Evolutionary conservation across 2,797 vertebrate genomes (phyloP), one percentile per base, ranked within the genome.

Genomic region (Betta splendens): DNA sequence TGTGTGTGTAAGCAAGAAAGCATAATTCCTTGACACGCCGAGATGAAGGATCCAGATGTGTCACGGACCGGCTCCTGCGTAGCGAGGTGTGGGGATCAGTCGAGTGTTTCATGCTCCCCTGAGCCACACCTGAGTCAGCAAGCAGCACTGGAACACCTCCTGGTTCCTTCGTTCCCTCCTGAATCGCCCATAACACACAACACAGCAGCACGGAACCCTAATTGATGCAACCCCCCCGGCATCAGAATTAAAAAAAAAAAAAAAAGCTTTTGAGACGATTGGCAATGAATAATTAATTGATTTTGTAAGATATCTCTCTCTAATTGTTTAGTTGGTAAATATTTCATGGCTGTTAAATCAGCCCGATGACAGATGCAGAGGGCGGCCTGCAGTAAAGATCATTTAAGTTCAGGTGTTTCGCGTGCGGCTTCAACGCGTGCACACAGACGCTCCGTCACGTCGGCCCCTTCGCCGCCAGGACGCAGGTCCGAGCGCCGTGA

Each of bases 301-400:
- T 89, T 88, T 91, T 86, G 86, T 86, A 90, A 89, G 85, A 89
- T 88, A 87, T 89, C 69, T 84, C 73, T 83, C 79, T 89, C 85
- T 89, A 89, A 92, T 92, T 90, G 87, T 91, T 92, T 85, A 69
- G 81, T 87, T 82, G 77, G 80, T 93, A 87, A 91, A 92, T 91
- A 90, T 90, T 92, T 92, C 54, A 91, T 89, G 85, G 75, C 58
- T 72, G 83, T 91, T 88, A 87, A 89, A 80, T 85, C 68, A 74
- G 73, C 60, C 72, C 52, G 65, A 85, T 82, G 79, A 76, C 78
- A 80, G 85, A 76, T 81, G 79, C 81, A 78, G 64, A 70, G 58
- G 56, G 56, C 71, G 56, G 60, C 50, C 36, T 44, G 40, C 20
- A 51, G 69, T 76, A 31, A 56, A 49, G 57, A 47, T 77, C 65